These are phyloP conservation scores for Argyrosomus regius DNA, from an alignment of 2,797 vertebrate species.

Conservation along the genomic window DNA sequence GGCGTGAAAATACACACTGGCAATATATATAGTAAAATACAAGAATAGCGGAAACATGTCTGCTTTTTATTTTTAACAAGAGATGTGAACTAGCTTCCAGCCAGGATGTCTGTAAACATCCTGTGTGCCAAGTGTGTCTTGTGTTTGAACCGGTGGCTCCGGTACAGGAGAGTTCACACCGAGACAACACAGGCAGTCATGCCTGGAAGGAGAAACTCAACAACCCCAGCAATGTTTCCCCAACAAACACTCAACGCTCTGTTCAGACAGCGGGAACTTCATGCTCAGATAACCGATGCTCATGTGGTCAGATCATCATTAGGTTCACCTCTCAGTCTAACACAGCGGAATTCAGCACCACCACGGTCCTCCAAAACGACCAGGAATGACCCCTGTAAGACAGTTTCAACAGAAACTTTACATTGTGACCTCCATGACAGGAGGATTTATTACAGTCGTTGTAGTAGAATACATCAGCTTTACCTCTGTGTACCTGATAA, in stretches of 20 bases:
- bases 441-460: not conserved
- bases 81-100: slow-evolving; percentile 49
- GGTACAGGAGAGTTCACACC: slow-evolving; percentile 39
- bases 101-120: slow-evolving; percentile 55
- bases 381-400: not conserved
- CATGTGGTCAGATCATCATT: not conserved
- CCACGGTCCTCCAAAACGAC: not conserved
- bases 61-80: slow-evolving; percentile 59
- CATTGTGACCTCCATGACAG: not conserved
- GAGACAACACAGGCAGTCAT: slow-evolving; percentile 4
- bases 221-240: slow-evolving; percentile 16
- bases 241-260: slow-evolving; percentile 15
- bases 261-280: slow-evolving; percentile 14
- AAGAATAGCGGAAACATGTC: slow-evolving; percentile 51
- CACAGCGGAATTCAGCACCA: not conserved
- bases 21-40: slow-evolving; percentile 35
- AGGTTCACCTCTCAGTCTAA: not conserved
- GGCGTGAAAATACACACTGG: slow-evolving; percentile 31
- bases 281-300: slow-evolving; percentile 4
- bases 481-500: too few species aligned
- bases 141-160: slow-evolving; percentile 43
- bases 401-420: not conserved
- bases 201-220: slow-evolving; percentile 24
- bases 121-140: slow-evolving; percentile 18
- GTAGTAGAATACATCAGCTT: not conserved